These are phyloP conservation scores for Muscicapa comitata DNA, from an alignment of 2,797 vertebrate species.

Conservation along the genomic window DNA sequence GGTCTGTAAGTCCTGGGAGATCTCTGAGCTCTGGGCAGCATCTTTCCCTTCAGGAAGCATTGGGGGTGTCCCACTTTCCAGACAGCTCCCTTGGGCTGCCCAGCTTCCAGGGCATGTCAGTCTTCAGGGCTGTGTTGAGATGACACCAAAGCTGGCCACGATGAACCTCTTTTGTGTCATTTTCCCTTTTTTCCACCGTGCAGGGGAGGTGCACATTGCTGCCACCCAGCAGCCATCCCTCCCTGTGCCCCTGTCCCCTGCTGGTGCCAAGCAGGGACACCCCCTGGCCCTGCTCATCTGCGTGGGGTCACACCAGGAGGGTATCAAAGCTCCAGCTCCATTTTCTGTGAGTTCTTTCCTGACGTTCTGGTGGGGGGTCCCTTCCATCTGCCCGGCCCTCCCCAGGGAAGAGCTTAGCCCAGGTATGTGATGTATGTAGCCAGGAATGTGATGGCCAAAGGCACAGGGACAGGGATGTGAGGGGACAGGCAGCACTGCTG, in stretches of 20 bases:
- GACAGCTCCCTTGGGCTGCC: not conserved
- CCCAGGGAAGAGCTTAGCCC: not conserved
- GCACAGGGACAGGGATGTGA: rapidly evolving
- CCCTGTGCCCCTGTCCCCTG: rapidly evolving
- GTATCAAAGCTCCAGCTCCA: not conserved
- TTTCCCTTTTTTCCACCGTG: not conserved
- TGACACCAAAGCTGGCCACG: rapidly evolving
- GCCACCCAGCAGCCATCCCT: not conserved
- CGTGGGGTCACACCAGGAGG: rapidly evolving
- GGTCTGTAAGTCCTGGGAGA: not conserved
- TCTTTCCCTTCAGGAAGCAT: not conserved
- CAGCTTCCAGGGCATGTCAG: not conserved
- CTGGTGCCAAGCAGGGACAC: no score
- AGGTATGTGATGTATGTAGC: no score
- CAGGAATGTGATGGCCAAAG: no score
- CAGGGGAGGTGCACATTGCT: not conserved
- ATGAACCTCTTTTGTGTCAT: not conserved
- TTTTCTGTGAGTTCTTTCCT: not conserved
- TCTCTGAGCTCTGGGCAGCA: not conserved
- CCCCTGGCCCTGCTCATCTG: not conserved
- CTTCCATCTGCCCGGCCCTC: not conserved
- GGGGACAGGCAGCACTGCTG: no score
- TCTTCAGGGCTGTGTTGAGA: not conserved
- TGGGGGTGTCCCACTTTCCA: not conserved
- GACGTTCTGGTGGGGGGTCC: rapidly evolving